Evolutionary conservation across 2,113 vertebrate genomes (phyloP).

Genomic region (Puntigrus tetrazona): DNA sequence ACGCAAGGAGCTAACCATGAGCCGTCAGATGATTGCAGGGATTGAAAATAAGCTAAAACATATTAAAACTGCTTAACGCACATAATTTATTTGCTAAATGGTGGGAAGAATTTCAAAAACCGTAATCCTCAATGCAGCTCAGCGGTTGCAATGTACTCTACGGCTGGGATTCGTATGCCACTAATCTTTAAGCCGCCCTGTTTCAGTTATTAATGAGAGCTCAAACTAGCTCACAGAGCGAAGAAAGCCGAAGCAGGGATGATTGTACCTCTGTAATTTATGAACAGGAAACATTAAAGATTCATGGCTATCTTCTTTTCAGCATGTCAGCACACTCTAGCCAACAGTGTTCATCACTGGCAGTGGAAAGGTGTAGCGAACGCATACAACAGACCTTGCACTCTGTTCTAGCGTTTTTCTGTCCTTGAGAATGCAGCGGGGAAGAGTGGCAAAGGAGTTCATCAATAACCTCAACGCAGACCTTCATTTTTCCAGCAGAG

Average conservation of each 20-base stretch:
- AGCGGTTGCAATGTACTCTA: not conserved
- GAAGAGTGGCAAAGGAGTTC: constrained; percentile 46
- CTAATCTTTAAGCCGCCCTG: constrained; percentile 46
- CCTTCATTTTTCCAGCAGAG: constrained; percentile 35
- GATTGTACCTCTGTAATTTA: constrained; percentile 58
- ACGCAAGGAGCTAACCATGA: constrained; percentile 7
- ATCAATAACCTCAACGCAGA: constrained; percentile 49
- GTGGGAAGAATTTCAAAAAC: not conserved
- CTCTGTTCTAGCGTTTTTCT: constrained; percentile 15
- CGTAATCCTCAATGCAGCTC: constrained; percentile 6
- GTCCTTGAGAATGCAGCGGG: constrained; percentile 53
- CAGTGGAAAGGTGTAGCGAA: not conserved
- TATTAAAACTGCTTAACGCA: not conserved
- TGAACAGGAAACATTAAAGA: constrained; percentile 58
- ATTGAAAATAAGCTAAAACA: constrained; percentile 15
- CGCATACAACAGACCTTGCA: constrained; percentile 25
- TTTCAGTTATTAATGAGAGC: constrained; percentile 55
- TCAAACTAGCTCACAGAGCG: constrained; percentile 37
- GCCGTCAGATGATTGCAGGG: not conserved
- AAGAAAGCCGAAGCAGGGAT: constrained; percentile 33
- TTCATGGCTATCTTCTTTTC: constrained; percentile 57
- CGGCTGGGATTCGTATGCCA: constrained; percentile 16
- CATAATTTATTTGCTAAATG: constrained; percentile 19
- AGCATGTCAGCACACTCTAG: constrained; percentile 45
- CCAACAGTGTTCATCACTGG: constrained; percentile 52